A percentile compares a stretch with the other conserved stretches of the same genome.
These are phyloP conservation scores for Brevimyrus niger DNA, from an alignment of 2,113 vertebrate species.

Conservation along the genomic window DNA sequence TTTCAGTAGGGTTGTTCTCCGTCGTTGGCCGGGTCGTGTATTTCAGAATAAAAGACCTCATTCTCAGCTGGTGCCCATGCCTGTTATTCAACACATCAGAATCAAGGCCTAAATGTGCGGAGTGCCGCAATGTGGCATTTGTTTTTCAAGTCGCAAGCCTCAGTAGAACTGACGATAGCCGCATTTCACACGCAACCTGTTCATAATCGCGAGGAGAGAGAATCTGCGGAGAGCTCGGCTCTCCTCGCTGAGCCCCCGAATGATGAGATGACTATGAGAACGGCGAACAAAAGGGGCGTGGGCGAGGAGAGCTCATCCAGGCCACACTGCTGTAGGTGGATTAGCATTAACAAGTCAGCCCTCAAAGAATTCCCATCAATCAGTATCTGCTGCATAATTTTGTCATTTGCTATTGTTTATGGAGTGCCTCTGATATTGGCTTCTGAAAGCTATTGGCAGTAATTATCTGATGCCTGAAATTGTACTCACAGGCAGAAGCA, in stretches of 20 bases:
- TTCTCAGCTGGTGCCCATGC: not conserved
- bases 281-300: not conserved
- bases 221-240: not conserved
- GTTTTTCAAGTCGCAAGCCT: not conserved
- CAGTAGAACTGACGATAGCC: not conserved
- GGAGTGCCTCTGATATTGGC: slow-evolving; percentile 11
- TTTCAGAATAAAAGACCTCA: not conserved
- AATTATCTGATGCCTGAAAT: slow-evolving; percentile 18
- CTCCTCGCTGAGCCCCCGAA: not conserved
- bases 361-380: slow-evolving; percentile 15
- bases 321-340: not conserved
- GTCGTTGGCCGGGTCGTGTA: not conserved
- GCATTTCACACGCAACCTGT: not conserved
- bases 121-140: not conserved
- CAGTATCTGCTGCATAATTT: slow-evolving; percentile 3
- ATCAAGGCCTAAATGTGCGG: not conserved
- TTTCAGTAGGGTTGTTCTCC: not conserved
- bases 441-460: slow-evolving; percentile 20
- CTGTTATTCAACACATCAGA: not conserved
- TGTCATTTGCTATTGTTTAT: slow-evolving; percentile 14
- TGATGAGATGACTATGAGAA: slow-evolving; percentile 6
- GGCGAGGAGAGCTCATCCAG: slow-evolving; percentile 1
- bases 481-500: slow-evolving; percentile 10
- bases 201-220: not conserved
- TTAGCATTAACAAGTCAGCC: slow-evolving; percentile 13